Evolutionary conservation across 2,888 invertebrate genomes (phyloP).

Genomic region (Neocrepidodera transversa): DNA sequence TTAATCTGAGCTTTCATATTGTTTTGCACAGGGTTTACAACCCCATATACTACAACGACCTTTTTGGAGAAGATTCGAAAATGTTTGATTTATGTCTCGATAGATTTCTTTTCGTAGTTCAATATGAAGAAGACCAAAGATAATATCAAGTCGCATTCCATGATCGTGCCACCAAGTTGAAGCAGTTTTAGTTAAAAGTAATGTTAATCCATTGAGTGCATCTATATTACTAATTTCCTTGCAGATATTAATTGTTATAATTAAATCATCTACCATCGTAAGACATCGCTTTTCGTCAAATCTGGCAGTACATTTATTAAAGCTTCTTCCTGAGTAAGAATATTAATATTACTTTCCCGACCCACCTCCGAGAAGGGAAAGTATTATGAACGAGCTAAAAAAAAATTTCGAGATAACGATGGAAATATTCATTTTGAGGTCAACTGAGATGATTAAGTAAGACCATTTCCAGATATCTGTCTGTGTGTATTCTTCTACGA

Average conservation of each 20-base stretch:
- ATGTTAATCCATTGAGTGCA: constrained; percentile 28
- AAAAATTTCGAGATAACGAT: too few relatives aligned
- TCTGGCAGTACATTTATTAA: constrained; percentile 2
- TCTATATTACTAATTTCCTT: constrained; percentile 31
- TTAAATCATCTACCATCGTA: background rate
- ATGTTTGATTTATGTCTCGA: too few relatives aligned
- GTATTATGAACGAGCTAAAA: too few relatives aligned
- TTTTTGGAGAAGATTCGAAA: background rate
- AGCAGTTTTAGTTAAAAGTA: constrained; percentile 31
- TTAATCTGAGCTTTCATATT: too few relatives aligned
- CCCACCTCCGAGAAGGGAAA: too few relatives aligned
- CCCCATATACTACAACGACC: too few relatives aligned
- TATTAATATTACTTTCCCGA: too few relatives aligned
- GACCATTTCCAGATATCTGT: too few relatives aligned
- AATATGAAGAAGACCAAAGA: constrained; percentile 23
- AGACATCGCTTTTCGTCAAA: background rate
- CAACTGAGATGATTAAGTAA: too few relatives aligned
- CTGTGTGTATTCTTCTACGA: too few relatives aligned
- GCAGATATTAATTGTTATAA: background rate
- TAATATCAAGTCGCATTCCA: constrained; percentile 37
- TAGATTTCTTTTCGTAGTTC: background rate
- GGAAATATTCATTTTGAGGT: too few relatives aligned
- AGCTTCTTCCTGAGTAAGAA: background rate
- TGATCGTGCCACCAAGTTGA: constrained; percentile 37
- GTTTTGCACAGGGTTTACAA: too few relatives aligned